These are phyloP conservation scores for Caenorhabditis sp. DNA, from an alignment of 2,888 invertebrate species.

Conservation along the genomic window DNA sequence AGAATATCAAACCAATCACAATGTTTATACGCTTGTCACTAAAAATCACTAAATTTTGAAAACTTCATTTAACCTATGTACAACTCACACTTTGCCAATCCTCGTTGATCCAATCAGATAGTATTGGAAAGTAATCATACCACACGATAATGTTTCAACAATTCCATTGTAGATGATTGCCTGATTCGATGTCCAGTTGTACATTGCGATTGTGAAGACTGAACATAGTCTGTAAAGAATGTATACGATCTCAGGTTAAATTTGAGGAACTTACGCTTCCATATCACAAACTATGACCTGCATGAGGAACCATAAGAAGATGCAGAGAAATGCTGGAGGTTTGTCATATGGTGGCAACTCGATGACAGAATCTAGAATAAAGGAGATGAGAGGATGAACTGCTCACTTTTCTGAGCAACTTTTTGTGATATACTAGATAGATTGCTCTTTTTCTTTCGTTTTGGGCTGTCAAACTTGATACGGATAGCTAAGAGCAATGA, in stretches of 20 bases:
- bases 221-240: slow-evolving; percentile 32
- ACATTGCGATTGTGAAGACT: slow-evolving; percentile 37
- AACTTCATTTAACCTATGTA: too few species aligned
- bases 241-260: too few species aligned
- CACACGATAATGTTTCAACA: slow-evolving; percentile 21
- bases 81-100: slow-evolving; percentile 15
- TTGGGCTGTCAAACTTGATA: too few species aligned
- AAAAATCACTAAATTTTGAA: too few species aligned
- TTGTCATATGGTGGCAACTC: slow-evolving; percentile 32
- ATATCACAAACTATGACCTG: slow-evolving; percentile 10
- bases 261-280: slow-evolving; percentile 10
- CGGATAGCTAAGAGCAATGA: too few species aligned
- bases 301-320: slow-evolving; percentile 28
- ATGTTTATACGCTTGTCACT: slow-evolving; percentile 31
- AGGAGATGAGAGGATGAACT: too few species aligned
- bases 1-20: slow-evolving; percentile 19
- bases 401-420: too few species aligned
- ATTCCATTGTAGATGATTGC: slow-evolving; percentile 40
- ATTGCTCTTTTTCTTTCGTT: too few species aligned
- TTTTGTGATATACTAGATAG: too few species aligned
- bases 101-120: slow-evolving; percentile 19
- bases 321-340: slow-evolving; percentile 27
- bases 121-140: slow-evolving; percentile 11
- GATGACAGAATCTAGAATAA: background rate
- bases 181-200: slow-evolving; percentile 33